Evolutionary conservation across 2,888 invertebrate genomes (phyloP).

Genomic region (Crepidodera aurea): DNA sequence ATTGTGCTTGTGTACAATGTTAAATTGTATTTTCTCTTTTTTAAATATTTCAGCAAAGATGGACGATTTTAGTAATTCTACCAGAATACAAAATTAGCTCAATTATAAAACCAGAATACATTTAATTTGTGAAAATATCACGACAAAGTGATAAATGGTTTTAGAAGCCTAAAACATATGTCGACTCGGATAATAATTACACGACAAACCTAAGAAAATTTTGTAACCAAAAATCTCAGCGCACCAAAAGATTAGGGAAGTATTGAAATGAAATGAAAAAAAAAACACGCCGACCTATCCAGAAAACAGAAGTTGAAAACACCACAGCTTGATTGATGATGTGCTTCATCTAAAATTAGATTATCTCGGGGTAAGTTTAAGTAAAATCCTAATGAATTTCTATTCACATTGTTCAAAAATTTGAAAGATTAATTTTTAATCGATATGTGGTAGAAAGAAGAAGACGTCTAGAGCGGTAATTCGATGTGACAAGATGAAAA

Average conservation of each 20-base stretch:
- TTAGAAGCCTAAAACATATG: constrained; percentile 6
- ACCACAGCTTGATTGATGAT: constrained; percentile 12
- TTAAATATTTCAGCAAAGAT: no score
- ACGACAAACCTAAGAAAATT: background rate
- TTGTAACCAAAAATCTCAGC: constrained; percentile 7
- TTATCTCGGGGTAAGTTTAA: constrained; percentile 10
- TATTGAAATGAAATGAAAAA: constrained; percentile 13
- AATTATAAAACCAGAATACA: no score
- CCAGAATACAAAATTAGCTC: no score
- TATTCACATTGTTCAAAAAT: constrained; percentile 13
- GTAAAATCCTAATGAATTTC: constrained; percentile 15
- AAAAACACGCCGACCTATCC: constrained; percentile 10
- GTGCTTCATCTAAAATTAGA: constrained; percentile 9
- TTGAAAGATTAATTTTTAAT: constrained; percentile 19
- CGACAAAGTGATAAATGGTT: constrained; percentile 10
- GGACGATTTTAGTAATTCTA: no score
- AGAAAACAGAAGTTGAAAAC: constrained; percentile 14
- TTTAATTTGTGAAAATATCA: no score
- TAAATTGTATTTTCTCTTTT: no score
- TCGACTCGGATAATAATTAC: background rate
- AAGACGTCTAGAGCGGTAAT: constrained; percentile 1
- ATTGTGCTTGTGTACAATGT: no score
- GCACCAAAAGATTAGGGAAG: constrained; percentile 9
- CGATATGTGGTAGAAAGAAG: constrained; percentile 11
- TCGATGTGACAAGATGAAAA: constrained; percentile 15